Percentiles rank a stretch among this genome's conserved stretches.
Conservation (phyloP, 2,888 invertebrate genomes). For the Cepaea hortensis region DNA sequence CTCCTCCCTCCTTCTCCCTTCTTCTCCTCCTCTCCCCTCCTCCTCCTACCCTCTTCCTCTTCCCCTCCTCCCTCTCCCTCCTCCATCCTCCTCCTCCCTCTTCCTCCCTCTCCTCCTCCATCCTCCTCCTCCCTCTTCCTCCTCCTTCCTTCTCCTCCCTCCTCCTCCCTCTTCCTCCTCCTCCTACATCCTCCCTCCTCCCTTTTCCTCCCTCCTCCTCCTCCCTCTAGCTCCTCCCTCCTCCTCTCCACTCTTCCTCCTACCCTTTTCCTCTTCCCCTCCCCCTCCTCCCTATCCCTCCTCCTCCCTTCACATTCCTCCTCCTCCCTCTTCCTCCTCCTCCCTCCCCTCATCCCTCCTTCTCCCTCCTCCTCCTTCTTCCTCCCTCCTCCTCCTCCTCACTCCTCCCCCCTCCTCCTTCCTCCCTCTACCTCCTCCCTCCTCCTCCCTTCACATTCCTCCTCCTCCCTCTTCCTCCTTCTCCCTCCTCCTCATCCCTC, state of each 20-base stretch:
- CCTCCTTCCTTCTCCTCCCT: background rate
- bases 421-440: background rate
- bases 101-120: no score
- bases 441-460: no score
- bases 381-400: no score
- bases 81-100: no score
- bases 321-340: background rate
- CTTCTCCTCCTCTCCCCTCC: background rate
- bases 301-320: background rate
- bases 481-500: no score
- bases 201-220: background rate
- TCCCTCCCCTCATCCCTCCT: no score
- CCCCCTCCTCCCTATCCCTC: background rate
- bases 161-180: background rate
- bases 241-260: background rate
- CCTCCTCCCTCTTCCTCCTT: background rate
- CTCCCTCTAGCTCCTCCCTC: background rate
- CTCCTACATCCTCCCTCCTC: background rate
- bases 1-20: background rate
- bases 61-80: no score
- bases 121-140: background rate
- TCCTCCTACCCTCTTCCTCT: no score
- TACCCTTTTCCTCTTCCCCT: background rate
- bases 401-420: background rate
- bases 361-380: background rate